Evolutionary conservation across 2,888 invertebrate genomes (phyloP).

Genomic region (Doris montereyensis): DNA sequence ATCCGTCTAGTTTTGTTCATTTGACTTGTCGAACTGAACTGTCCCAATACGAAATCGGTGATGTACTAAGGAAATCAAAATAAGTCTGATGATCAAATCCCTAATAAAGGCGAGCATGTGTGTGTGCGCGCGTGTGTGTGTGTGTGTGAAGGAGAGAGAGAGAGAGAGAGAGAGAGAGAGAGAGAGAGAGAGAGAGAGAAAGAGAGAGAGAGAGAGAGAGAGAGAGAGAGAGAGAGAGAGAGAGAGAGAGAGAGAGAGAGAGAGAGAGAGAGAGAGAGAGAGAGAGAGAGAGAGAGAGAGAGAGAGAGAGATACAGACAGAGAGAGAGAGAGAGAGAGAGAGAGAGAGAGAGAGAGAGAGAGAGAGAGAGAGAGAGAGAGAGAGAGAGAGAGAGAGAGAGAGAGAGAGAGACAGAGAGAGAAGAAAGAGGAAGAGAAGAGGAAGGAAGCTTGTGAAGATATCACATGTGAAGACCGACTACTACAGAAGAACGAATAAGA

Average conservation of each 20-base stretch:
- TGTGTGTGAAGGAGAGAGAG: not conserved
- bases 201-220: not conserved
- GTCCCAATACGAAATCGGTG: too few species aligned
- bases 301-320: not conserved
- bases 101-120: too few species aligned
- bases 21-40: too few species aligned
- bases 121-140: too few species aligned
- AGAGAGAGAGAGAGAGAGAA: conserved; percentile 1
- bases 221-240: not conserved
- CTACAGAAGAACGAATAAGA: too few species aligned
- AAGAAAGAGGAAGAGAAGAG: not conserved
- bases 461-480: too few species aligned
- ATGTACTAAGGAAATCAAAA: too few species aligned
- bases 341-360: not conserved
- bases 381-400: not conserved
- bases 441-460: too few species aligned
- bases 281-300: not conserved
- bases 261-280: not conserved
- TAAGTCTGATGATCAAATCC: too few species aligned
- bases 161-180: conserved; percentile 12
- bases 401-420: not conserved
- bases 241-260: not conserved
- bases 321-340: not conserved
- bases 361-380: not conserved
- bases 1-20: too few species aligned